Percentiles rank a stretch among this genome's conserved stretches.
These are phyloP conservation scores for Stomatorhinus walkeri DNA, from an alignment of 2,797 vertebrate genomes.

Conservation along the genomic window DNA sequence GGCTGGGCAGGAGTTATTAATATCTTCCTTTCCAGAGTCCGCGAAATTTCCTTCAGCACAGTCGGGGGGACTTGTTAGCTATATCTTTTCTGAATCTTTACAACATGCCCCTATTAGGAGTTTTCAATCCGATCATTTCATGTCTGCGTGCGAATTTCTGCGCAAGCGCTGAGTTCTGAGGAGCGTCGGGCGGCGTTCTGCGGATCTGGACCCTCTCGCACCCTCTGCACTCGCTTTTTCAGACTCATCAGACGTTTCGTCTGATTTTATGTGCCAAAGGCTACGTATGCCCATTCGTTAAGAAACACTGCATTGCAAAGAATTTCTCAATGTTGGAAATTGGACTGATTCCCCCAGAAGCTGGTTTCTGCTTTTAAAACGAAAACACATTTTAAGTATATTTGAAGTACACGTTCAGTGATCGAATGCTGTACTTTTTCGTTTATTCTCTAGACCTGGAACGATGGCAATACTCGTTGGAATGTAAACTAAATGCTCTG, in stretches of 20 bases:
- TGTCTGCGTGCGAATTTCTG: constrained; percentile 6
- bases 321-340: constrained; percentile 9
- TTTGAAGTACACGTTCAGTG: not conserved
- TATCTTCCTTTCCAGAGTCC: constrained; percentile 64
- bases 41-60: constrained; percentile 53
- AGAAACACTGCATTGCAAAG: constrained; percentile 6
- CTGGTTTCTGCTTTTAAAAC: not conserved
- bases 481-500: not conserved
- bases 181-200: not conserved
- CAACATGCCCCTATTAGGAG: constrained; percentile 51
- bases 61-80: constrained; percentile 48
- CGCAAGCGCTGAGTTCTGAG: not conserved
- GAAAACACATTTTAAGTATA: not conserved
- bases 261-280: not conserved
- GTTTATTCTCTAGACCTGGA: not conserved
- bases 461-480: not conserved
- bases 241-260: not conserved
- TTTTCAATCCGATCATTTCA: constrained; percentile 38
- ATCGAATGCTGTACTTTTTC: not conserved
- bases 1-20: constrained; percentile 69
- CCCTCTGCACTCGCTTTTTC: not conserved
- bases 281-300: not conserved
- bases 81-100: constrained; percentile 51
- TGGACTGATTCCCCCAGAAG: not conserved
- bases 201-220: not conserved